Evolutionary conservation across 2,113 vertebrate species (phyloP).

Genomic region (Sisor rabdophorus): DNA sequence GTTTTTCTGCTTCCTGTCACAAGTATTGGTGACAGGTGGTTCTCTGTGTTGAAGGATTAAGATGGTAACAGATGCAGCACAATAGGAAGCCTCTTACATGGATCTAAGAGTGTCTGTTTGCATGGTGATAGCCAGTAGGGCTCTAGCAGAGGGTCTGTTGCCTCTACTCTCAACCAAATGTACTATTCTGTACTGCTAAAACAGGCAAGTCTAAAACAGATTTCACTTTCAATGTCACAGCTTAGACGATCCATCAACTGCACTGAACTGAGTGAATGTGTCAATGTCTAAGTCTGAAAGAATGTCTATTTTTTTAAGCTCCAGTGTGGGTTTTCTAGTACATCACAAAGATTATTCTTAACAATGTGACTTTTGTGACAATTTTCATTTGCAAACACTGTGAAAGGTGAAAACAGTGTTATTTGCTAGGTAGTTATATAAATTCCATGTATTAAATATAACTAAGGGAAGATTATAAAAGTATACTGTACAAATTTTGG

Average conservation of each 20-base stretch:
- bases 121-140: conserved; percentile 23
- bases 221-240: background rate
- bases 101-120: conserved; percentile 29
- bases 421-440: background rate
- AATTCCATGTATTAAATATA: background rate
- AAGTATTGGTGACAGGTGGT: conserved; percentile 37
- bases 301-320: background rate
- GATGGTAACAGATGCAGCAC: conserved; percentile 41
- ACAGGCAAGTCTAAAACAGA: background rate
- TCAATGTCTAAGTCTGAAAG: background rate
- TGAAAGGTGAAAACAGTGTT: background rate
- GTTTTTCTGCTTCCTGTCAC: conserved; percentile 16
- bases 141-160: conserved; percentile 40
- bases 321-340: background rate
- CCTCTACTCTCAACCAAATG: conserved; percentile 18
- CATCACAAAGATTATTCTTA: background rate
- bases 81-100: conserved; percentile 36
- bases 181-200: conserved; percentile 17
- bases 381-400: background rate
- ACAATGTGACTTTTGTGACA: background rate
- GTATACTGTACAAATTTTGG: too few relatives aligned
- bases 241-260: background rate
- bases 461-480: too few relatives aligned
- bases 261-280: background rate
- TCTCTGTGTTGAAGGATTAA: conserved; percentile 34